A percentile compares a stretch with the other conserved stretches of the same genome.
Evolutionary conservation across 2,113 vertebrate species (phyloP).

Genomic region (Coptodon rendalli): DNA sequence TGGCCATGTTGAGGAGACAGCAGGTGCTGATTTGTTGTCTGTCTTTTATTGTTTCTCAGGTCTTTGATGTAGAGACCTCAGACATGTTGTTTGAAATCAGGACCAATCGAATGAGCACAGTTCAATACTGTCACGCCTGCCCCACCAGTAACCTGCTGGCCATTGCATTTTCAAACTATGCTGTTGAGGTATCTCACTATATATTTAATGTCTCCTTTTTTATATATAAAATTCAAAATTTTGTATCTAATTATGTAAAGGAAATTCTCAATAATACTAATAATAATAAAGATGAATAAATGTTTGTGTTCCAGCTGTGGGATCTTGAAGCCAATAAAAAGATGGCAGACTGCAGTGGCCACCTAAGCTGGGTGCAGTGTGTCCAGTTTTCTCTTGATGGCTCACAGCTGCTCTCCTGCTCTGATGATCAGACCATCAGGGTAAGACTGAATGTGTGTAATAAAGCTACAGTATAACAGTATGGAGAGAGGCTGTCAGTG

Average conservation of each 20-base stretch:
- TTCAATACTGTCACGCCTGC: constrained; percentile 88
- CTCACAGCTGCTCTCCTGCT: constrained; percentile 87
- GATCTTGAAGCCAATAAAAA: constrained; percentile 81
- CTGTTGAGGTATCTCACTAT: constrained; percentile 81
- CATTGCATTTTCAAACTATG: constrained; percentile 87
- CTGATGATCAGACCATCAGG: constrained; percentile 92
- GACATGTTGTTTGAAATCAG: constrained; percentile 76
- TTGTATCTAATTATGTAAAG: not conserved
- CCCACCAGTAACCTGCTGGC: constrained; percentile 81
- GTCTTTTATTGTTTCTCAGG: constrained; percentile 59
- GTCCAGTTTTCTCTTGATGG: constrained; percentile 89
- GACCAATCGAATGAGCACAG: constrained; percentile 77
- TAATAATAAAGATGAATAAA: not conserved
- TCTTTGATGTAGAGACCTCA: constrained; percentile 77
- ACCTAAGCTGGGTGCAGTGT: constrained; percentile 91
- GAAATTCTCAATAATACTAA: not conserved
- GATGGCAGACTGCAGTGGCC: constrained; percentile 89
- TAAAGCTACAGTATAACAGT: not conserved
- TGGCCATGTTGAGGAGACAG: not conserved
- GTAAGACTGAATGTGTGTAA: constrained; percentile 64
- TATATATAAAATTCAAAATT: not conserved
- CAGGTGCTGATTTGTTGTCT: not conserved
- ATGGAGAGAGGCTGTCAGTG: not conserved
- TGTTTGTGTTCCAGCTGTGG: constrained; percentile 79
- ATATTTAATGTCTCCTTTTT: not conserved